Evolutionary conservation across 30 jellyfish, hydroid and myxozoan genomes (phyloP).

Genomic region (Morbakka virulenta): DNA sequence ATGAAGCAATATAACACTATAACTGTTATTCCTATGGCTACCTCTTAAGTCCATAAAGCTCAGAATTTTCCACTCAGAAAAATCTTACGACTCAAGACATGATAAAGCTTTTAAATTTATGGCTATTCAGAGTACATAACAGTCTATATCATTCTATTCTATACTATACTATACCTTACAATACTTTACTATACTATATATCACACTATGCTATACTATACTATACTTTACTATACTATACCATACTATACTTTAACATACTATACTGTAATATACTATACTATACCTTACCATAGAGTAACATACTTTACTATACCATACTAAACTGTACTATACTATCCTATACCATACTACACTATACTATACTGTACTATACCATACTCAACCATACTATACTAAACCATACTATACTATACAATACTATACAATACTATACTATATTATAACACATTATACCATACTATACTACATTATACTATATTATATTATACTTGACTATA

Average conservation of each 20-base stretch:
- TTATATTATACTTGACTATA: neutral
- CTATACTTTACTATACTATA: neutral
- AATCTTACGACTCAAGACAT: no score
- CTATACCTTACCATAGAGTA: neutral
- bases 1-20: no score
- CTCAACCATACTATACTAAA: neutral
- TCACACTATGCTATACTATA: constrained; percentile 2
- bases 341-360: neutral
- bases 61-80: no score
- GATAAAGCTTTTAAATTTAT: no score
- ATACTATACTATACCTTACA: neutral
- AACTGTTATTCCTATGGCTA: no score
- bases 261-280: neutral
- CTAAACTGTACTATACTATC: neutral
- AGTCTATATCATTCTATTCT: neutral
- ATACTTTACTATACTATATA: neutral
- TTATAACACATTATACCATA: neutral
- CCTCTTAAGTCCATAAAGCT: no score
- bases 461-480: neutral
- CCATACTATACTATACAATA: neutral
- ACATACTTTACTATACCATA: neutral
- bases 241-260: neutral
- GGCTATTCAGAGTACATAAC: no score
- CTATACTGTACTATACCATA: neutral
- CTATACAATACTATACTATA: neutral